A percentile compares a stretch with the other conserved stretches of the same genome.
These are phyloP conservation scores for Aramus guarauna DNA, from an alignment of 2,113 vertebrate genomes.

Conservation along the genomic window DNA sequence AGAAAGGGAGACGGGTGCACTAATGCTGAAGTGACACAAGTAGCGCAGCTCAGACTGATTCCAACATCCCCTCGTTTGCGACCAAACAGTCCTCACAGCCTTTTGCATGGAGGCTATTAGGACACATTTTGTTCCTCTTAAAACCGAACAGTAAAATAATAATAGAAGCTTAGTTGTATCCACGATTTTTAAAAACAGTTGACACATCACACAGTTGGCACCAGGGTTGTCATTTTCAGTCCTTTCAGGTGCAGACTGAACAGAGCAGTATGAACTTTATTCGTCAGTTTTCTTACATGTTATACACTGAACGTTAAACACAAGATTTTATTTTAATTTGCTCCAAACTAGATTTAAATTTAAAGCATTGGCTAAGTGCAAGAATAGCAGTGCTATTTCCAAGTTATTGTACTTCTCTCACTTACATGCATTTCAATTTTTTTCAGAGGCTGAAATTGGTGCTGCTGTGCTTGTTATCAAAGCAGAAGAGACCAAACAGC, in stretches of 20 bases:
- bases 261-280: background rate
- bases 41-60: background rate
- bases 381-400: background rate
- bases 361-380: background rate
- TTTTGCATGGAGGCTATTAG: background rate
- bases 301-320: background rate
- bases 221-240: background rate
- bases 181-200: background rate
- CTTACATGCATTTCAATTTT: background rate
- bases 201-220: fast-evolving
- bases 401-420: background rate
- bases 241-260: background rate
- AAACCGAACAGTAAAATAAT: background rate
- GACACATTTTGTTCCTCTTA: background rate
- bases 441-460: constrained; percentile 78
- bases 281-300: background rate
- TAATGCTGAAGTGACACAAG: background rate
- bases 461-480: constrained; percentile 79
- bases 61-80: background rate
- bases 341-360: background rate
- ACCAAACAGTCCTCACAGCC: background rate
- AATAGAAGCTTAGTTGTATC: background rate
- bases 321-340: background rate
- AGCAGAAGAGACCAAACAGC: constrained; percentile 83
- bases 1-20: background rate